Base-by-base conservation (phyloP, 1,140 invertebrate genomes). In the Papilio machaon region DNA sequence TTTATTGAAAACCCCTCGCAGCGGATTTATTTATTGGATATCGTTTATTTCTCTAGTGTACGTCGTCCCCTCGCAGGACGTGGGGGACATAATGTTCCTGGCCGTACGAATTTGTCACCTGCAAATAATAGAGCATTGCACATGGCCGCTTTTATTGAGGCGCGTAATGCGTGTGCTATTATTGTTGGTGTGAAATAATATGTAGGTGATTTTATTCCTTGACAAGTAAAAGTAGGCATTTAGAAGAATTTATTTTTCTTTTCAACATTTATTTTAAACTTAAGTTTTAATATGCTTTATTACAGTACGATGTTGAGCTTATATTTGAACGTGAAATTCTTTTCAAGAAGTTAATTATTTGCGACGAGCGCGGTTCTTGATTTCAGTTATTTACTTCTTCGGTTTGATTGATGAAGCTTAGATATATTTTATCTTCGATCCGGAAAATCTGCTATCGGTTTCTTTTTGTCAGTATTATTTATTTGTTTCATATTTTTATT, bases 1-100 rank as follows among this genome's bases (percentile, higher is more conserved):
- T 85, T 82, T 79, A 82, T 85, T 82, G 83, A 88, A 85, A 85
- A 80, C 82, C 81, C 87, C 92, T 91, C 86, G 87, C 82, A 30
- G 82, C 70, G 87, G 86, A 85, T 90, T 83, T 90, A 90, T 91
- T 92, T 92, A 92, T 92, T 92, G 88, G 81, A 86, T 82, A 83
- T 88, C 87, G 88, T 90, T 90, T 89, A 84, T 88, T 84, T 86
- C 85, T 84, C 80, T 64, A 30, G 81, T 79, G 79, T 85, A 86
- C 81, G 77, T 83, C 35, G 23, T 60, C 58, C 73, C 79, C 67
- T 64, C 67, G 35, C 80, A 13, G 49, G 11, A 70, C 9, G 30
- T 47, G 23, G 77, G 77, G 76, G 52, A 78, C 76, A 78, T 35
- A 76, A 76, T 78, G 52, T 78, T 78, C 19, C 76, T 43, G 54